Evolutionary conservation across 1,140 invertebrate genomes (phyloP).

Genomic region (Gonatopus flavifemur): DNA sequence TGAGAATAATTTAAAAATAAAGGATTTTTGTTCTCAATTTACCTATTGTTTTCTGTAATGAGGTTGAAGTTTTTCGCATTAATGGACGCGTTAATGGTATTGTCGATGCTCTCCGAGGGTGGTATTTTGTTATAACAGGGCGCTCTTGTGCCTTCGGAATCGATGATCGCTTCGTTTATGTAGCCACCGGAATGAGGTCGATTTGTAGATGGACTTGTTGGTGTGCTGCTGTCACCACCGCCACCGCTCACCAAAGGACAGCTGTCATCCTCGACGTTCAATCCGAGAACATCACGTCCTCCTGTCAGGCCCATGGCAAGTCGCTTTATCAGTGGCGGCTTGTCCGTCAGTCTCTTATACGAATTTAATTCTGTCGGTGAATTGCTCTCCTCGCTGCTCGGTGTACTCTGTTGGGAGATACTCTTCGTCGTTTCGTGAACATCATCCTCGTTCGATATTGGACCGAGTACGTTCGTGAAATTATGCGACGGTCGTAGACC

Average conservation of each 20-base stretch:
- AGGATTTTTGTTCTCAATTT: background rate
- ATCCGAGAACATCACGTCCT: constrained; percentile 49
- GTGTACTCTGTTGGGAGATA: constrained; percentile 66
- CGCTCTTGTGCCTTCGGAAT: constrained; percentile 47
- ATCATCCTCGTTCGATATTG: constrained; percentile 48
- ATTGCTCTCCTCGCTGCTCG: constrained; percentile 82
- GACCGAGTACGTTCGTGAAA: constrained; percentile 56
- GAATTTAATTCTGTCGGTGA: constrained; percentile 87
- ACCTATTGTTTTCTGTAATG: constrained; percentile 61
- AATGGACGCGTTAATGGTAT: constrained; percentile 55
- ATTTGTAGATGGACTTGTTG: constrained; percentile 61
- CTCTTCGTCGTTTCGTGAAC: constrained; percentile 45
- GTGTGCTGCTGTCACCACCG: constrained; percentile 60
- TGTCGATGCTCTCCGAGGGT: constrained; percentile 55
- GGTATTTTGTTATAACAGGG: constrained; percentile 53
- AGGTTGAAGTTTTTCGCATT: constrained; percentile 60
- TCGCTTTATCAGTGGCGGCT: constrained; percentile 79
- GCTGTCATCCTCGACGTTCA: constrained; percentile 60
- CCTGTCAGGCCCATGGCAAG: constrained; percentile 70
- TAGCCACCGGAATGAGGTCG: constrained; percentile 72
- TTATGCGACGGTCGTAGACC: constrained; percentile 58
- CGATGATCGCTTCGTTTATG: constrained; percentile 71
- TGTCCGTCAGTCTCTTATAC: constrained; percentile 77
- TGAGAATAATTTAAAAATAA: background rate
- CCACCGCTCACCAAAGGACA: constrained; percentile 64